Conservation (phyloP, 2,113 vertebrate genomes). For the Mastomys natalensis region DNA sequence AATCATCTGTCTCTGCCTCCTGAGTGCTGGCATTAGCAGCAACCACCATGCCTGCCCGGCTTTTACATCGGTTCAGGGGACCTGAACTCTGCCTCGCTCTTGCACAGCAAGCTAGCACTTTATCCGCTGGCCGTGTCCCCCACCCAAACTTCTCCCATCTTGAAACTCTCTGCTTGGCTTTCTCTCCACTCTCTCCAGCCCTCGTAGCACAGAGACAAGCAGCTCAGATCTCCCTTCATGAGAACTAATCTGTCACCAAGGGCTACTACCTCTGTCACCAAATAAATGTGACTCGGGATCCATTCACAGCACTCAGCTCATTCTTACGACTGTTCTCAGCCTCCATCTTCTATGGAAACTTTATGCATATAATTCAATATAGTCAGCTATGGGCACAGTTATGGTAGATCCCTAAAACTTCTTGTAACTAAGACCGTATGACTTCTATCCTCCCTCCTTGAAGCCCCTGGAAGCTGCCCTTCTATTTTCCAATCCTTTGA, state of each 20-base stretch:
- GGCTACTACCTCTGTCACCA: background rate
- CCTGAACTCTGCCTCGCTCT: background rate
- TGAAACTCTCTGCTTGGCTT: background rate
- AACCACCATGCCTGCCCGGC: background rate
- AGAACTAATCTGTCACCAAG: background rate
- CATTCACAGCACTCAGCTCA: background rate
- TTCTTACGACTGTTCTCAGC: background rate
- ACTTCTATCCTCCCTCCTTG: background rate
- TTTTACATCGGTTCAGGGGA: background rate
- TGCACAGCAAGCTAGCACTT: too few species aligned
- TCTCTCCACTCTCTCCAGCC: background rate
- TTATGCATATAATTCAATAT: too few species aligned
- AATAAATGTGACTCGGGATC: background rate
- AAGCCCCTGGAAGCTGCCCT: background rate
- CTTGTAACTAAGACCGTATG: background rate
- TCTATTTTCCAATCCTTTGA: background rate
- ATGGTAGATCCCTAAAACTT: background rate
- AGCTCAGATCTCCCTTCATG: background rate
- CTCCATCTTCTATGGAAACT: background rate
- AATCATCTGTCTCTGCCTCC: background rate
- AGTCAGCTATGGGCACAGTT: background rate
- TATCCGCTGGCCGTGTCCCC: background rate
- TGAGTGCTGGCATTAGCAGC: too few species aligned
- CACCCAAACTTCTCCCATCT: background rate
- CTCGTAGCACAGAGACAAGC: background rate